Conservation (phyloP, 2,797 vertebrate species). For the Nannoperca obscura region DNA sequence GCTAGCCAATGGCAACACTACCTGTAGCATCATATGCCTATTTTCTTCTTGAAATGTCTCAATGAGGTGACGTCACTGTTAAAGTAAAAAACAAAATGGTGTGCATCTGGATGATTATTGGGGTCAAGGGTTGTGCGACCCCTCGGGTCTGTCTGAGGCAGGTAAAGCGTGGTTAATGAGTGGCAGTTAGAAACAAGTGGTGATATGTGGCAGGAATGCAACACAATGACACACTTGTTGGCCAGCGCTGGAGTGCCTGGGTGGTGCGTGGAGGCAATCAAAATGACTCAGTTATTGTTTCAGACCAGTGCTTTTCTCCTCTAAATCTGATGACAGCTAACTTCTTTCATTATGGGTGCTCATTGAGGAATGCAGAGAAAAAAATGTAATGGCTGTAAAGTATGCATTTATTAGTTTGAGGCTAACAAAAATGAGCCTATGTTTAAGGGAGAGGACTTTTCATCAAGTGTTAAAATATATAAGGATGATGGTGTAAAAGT, state of each 20-base stretch:
- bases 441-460: background rate
- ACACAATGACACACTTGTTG: constrained; percentile 35
- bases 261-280: constrained; percentile 24
- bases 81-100: constrained; percentile 16
- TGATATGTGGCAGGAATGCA: constrained; percentile 66
- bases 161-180: constrained; percentile 63
- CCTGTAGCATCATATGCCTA: background rate
- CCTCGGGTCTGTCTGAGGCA: constrained; percentile 61
- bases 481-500: background rate
- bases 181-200: constrained; percentile 61
- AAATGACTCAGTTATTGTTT: constrained; percentile 32
- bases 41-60: constrained; percentile 8
- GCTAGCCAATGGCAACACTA: background rate
- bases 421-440: background rate
- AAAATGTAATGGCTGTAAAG: background rate
- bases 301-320: background rate
- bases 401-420: background rate
- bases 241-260: background rate
- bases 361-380: background rate
- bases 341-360: background rate
- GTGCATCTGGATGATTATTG: constrained; percentile 48
- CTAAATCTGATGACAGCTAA: background rate
- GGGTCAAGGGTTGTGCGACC: constrained; percentile 58
- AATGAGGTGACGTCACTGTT: constrained; percentile 30
- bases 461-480: background rate